These are phyloP conservation scores for Uloborus diversus DNA, from an alignment of 1,140 invertebrate species.

Conservation along the genomic window DNA sequence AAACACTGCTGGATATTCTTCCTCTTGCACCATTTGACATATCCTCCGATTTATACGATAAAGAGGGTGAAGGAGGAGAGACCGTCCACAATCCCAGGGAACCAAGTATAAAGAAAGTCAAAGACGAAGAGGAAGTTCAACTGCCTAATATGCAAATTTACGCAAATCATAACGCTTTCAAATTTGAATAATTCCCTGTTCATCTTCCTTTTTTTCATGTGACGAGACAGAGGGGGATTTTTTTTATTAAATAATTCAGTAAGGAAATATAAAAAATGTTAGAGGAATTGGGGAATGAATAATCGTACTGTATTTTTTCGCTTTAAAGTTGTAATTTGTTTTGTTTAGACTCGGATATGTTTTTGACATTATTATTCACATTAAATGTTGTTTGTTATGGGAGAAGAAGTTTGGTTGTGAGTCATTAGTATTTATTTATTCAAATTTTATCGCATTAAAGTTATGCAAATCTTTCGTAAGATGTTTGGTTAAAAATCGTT, in stretches of 20 bases:
- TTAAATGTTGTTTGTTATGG: too few relatives aligned
- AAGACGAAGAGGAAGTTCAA: conserved; percentile 18
- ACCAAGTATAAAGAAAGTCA: background rate
- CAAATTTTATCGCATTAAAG: too few relatives aligned
- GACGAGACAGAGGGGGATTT: background rate
- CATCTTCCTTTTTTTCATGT: background rate
- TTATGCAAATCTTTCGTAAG: too few relatives aligned
- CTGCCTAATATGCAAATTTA: conserved; percentile 33
- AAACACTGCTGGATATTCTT: background rate
- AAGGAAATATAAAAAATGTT: background rate
- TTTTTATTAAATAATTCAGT: conserved; percentile 9
- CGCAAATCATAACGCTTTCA: conserved; percentile 30
- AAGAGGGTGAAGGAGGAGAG: background rate
- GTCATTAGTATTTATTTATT: too few relatives aligned
- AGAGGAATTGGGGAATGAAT: background rate
- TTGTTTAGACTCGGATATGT: too few relatives aligned
- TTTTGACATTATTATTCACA: too few relatives aligned
- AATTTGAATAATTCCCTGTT: conserved; percentile 41
- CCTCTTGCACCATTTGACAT: conserved; percentile 4
- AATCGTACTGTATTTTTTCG: too few relatives aligned
- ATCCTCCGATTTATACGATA: background rate
- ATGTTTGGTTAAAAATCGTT: too few relatives aligned
- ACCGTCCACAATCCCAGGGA: background rate
- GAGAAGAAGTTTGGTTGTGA: too few relatives aligned
- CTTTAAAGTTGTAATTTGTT: too few relatives aligned